Conservation (phyloP, 1,140 invertebrate genomes). For the Diorhabda elongata region DNA sequence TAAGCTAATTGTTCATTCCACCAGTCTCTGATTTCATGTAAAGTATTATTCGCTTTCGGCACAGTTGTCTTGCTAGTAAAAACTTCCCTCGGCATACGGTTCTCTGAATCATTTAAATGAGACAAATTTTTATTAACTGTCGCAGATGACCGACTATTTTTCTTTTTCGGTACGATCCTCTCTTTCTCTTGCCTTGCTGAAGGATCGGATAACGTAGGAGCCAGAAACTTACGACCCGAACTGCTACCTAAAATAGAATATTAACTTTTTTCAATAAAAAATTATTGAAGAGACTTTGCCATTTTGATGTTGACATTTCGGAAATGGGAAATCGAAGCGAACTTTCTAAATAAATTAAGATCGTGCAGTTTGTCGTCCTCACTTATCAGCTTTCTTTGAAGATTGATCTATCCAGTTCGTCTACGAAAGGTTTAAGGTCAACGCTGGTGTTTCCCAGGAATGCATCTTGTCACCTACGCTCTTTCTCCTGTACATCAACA, state of each 20-base stretch:
- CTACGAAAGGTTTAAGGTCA: too few species aligned
- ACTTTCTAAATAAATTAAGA: too few species aligned
- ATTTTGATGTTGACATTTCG: too few species aligned
- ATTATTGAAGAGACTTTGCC: too few species aligned
- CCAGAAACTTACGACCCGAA: slow-evolving; percentile 78
- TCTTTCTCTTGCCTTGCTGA: slow-evolving; percentile 73
- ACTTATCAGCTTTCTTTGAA: too few species aligned
- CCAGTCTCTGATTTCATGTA: slow-evolving; percentile 46
- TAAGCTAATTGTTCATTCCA: slow-evolving; percentile 46
- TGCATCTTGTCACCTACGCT: too few species aligned
- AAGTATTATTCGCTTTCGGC: slow-evolving; percentile 43
- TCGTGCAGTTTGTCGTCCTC: too few species aligned
- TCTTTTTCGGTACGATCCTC: slow-evolving; percentile 60
- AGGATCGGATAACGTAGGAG: slow-evolving; percentile 83
- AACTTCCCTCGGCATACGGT: slow-evolving; percentile 42
- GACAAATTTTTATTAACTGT: slow-evolving; percentile 39
- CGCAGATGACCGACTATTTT: slow-evolving; percentile 58
- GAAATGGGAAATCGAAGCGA: too few species aligned
- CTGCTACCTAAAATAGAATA: slow-evolving; percentile 52
- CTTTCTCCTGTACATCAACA: too few species aligned
- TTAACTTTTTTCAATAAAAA: too few species aligned
- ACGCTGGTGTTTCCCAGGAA: too few species aligned
- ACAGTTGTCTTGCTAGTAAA: slow-evolving; percentile 42
- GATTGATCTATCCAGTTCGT: too few species aligned
- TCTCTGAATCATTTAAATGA: slow-evolving; percentile 42